These are phyloP conservation scores for Myodes glareolus DNA, from an alignment of 2,113 vertebrate species.

Conservation along the genomic window DNA sequence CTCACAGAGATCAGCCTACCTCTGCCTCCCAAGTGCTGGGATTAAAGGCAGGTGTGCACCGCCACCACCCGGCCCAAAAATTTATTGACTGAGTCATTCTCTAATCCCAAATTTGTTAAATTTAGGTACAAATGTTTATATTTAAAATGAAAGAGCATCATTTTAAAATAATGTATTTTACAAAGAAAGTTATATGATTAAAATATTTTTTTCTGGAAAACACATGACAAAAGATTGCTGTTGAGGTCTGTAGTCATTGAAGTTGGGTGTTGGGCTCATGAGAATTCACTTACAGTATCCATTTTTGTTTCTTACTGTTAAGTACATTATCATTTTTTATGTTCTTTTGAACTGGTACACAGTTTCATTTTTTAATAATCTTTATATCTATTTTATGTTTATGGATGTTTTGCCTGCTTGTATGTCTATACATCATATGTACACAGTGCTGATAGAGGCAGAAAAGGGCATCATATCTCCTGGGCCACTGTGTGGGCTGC, in stretches of 20 bases:
- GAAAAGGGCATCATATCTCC: not conserved
- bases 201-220: not conserved
- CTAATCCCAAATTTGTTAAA: not conserved
- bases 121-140: not conserved
- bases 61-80: not conserved
- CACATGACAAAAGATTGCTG: not conserved
- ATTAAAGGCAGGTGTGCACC: too few species aligned
- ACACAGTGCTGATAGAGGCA: too few species aligned
- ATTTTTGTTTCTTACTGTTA: not conserved
- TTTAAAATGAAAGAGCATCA: not conserved
- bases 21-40: too few species aligned
- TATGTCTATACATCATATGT: not conserved
- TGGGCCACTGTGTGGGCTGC: not conserved
- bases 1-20: too few species aligned
- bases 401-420: too few species aligned
- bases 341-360: not conserved
- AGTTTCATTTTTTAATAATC: not conserved
- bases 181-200: not conserved
- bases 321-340: not conserved
- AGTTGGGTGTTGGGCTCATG: not conserved
- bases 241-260: not conserved
- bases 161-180: not conserved
- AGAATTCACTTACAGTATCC: not conserved
- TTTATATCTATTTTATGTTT: not conserved
- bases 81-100: not conserved